Evolutionary conservation across 2,797 vertebrate species (phyloP).

Genomic region (Phoeniculus purpureus): DNA sequence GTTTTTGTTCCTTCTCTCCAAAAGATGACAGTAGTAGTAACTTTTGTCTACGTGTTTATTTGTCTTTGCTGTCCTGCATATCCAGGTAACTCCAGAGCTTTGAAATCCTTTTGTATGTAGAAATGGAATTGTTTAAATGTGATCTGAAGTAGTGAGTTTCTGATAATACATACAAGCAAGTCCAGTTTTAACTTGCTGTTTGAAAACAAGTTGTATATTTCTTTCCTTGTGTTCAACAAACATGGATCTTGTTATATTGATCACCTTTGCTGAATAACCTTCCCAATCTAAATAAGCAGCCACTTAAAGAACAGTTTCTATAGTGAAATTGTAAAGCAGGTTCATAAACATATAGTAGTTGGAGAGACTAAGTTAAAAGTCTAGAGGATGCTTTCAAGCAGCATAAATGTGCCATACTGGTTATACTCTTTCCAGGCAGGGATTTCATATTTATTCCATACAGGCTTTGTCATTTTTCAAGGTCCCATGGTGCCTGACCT

Average conservation of each 20-base stretch:
- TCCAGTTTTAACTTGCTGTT: not conserved
- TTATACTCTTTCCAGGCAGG: not conserved
- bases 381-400: not conserved
- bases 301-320: not conserved
- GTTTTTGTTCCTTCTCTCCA: not conserved
- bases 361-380: not conserved
- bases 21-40: constrained; percentile 14
- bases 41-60: constrained; percentile 17
- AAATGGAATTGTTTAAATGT: not conserved
- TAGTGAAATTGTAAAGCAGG: not conserved
- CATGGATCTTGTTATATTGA: accelerated
- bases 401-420: not conserved
- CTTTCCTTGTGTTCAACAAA: not conserved
- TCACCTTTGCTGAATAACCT: not conserved
- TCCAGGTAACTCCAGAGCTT: not conserved
- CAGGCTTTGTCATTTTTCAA: not conserved
- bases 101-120: not conserved
- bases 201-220: not conserved
- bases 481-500: not conserved
- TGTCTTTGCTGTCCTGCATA: not conserved
- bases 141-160: not conserved
- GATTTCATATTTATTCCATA: not conserved
- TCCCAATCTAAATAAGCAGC: not conserved
- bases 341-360: not conserved
- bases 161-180: not conserved